Evolutionary conservation across 2,113 vertebrate genomes (phyloP).

Genomic region (Thalassarche chlororhynchos): DNA sequence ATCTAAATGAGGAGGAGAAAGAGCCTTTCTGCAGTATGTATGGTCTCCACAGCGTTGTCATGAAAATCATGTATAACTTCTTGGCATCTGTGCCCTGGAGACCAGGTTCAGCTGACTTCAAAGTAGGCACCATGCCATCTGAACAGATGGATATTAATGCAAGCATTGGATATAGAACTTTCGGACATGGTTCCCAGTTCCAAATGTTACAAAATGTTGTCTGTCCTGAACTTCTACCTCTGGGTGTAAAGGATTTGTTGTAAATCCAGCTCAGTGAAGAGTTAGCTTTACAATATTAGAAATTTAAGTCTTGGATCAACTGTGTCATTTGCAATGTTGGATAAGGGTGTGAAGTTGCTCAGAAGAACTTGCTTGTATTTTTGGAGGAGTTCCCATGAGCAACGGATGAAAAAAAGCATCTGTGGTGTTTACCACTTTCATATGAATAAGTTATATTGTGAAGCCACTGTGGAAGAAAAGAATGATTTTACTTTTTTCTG

Average conservation of each 20-base stretch:
- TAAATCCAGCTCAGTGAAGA: conserved; percentile 31
- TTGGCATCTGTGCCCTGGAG: background rate
- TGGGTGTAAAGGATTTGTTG: conserved; percentile 45
- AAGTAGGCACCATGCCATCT: background rate
- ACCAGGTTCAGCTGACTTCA: background rate
- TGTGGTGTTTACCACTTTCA: background rate
- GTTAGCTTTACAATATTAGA: conserved; percentile 11
- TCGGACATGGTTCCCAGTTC: conserved; percentile 14
- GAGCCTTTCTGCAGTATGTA: background rate
- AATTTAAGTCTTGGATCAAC: background rate
- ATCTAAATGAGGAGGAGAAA: background rate
- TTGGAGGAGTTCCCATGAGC: background rate
- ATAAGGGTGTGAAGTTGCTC: background rate
- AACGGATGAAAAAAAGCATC: background rate
- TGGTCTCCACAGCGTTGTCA: background rate
- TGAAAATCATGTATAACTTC: background rate
- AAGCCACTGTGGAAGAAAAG: background rate
- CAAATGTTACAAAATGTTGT: conserved; percentile 13
- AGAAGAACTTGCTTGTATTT: background rate
- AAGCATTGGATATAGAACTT: conserved; percentile 16
- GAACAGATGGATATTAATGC: conserved; percentile 63
- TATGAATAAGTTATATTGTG: background rate
- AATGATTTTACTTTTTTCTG: background rate
- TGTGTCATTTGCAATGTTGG: background rate
- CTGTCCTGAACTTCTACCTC: conserved; percentile 40